Evolutionary conservation across 2,113 vertebrate species (phyloP).

Genomic region (Tachysurus fulvidraco): DNA sequence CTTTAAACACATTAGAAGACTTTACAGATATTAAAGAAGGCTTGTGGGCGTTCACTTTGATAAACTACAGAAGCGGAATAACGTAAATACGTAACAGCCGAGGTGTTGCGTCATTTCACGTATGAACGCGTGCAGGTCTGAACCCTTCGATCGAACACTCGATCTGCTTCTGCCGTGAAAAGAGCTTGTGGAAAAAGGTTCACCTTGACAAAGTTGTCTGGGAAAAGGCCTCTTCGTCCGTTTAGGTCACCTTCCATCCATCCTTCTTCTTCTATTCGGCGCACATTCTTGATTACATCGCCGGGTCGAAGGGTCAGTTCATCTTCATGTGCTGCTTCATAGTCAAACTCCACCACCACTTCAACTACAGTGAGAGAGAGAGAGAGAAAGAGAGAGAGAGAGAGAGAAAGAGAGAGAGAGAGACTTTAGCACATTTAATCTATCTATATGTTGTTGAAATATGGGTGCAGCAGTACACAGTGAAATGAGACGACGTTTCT

Average conservation of each 20-base stretch:
- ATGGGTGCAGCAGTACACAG: too few species aligned
- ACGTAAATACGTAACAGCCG: too few species aligned
- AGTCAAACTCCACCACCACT: conserved; percentile 93
- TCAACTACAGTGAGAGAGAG: conserved; percentile 72
- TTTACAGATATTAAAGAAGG: too few species aligned
- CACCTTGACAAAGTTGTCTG: conserved; percentile 98
- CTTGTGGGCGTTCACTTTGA: too few species aligned
- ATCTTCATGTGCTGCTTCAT: conserved; percentile 89
- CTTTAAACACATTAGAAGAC: too few species aligned
- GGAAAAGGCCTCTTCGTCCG: conserved; percentile 89
- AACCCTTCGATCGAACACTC: background rate
- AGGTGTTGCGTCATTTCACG: too few species aligned
- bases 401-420: background rate
- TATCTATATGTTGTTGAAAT: too few species aligned
- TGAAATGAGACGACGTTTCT: too few species aligned
- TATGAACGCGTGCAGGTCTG: background rate
- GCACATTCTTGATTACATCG: conserved; percentile 90
- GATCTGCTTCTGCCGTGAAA: background rate
- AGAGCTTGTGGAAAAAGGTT: conserved; percentile 33
- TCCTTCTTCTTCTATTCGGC: conserved; percentile 89
- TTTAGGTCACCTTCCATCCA: conserved; percentile 95
- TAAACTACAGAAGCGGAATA: too few species aligned
- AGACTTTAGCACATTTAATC: background rate
- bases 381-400: too few species aligned
- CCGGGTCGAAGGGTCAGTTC: conserved; percentile 88